phyloP scores from a whole-genome alignment of 2,888 invertebrate genomes.

The Caenorhabditis angaria region DNA sequence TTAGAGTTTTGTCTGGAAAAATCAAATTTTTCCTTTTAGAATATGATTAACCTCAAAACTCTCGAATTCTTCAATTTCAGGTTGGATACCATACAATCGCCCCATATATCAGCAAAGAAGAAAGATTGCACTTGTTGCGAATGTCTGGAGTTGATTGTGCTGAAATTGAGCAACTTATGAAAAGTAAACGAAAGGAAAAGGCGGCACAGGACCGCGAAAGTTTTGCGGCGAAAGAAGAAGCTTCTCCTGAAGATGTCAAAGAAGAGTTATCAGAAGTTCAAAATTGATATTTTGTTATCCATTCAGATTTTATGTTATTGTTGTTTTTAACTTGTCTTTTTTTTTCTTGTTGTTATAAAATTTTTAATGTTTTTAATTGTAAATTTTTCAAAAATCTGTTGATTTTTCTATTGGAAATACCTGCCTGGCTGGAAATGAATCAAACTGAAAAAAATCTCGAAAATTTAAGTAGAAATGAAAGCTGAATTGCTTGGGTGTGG shows the following conservation, averaged over 20 bases:
- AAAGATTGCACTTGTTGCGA: conserved; percentile 58
- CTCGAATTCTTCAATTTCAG: too few relatives aligned
- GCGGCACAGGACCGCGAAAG: conserved; percentile 32
- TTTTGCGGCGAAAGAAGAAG: conserved; percentile 8
- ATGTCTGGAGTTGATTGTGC: conserved; percentile 62
- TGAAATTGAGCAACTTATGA: conserved; percentile 58
- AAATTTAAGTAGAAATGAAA: conserved; percentile 32
- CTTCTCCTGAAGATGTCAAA: conserved; percentile 5
- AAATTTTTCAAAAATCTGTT: conserved; percentile 1
- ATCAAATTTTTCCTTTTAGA: conserved; percentile 15
- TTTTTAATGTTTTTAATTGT: not conserved
- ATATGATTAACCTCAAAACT: too few relatives aligned
- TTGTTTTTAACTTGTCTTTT: conserved; percentile 7
- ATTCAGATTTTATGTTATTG: not conserved
- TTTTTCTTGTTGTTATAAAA: conserved; percentile 6
- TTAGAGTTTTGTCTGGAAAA: not conserved
- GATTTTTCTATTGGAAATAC: conserved; percentile 5
- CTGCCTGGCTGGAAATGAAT: not conserved
- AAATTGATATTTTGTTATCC: not conserved
- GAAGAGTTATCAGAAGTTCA: conserved; percentile 11
- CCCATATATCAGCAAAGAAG: conserved; percentile 63
- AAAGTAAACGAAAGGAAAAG: conserved; percentile 60
- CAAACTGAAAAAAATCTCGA: not conserved
- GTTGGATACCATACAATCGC: conserved; percentile 62
- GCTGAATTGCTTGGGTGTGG: conserved; percentile 58